Evolutionary conservation across 2,888 invertebrate species (phyloP), one percentile per base, ranked within the genome.

Genomic region (Tenthredo distinguenda): DNA sequence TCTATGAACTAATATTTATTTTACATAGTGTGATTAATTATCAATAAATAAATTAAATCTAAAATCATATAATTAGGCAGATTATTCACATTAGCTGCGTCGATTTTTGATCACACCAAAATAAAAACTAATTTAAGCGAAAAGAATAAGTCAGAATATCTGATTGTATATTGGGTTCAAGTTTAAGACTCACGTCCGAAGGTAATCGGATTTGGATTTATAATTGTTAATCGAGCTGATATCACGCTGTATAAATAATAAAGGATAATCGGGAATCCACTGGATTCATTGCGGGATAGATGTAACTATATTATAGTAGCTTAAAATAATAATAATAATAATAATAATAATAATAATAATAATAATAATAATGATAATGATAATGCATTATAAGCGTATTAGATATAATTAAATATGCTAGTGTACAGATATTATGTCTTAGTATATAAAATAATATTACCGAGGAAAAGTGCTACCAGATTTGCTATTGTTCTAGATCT

Each of bases 1-100:
- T 71, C 71, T 74, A 74, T 74, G 43, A 74, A 40, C 43, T 74
- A 74, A 40, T 74, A 74, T 74, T 74, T 74, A 43, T 74, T 74
- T 74, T 74, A 62, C 26, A 26, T 62, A 43, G 40, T 74, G 43
- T 74, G 10, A 71, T 74, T 37, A 9, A 37, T 34, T 31, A 37
- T 37, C 31, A 74, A 21, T 18, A 37, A 37, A 18, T n/a, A 26
- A 71, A 37, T 71, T 9, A 31, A 31, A 74, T 43, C 7, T 74
- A 74, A 71, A 34, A 71, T 71, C n/a, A 43, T 74, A 74, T 74
- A 21, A 43, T 74, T 43, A 74, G 37, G 43, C 21, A 43, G n/a
- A 68, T 68, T 68, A 68, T 68, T 68, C 34, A 68, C 15, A 68
- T 34, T 68, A 26, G 31, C 68, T 40, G 72, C 72, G 40, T 74